Base-by-base conservation (phyloP, 1,140 invertebrate genomes). In the Trachymyrmex septentrionalis region DNA sequence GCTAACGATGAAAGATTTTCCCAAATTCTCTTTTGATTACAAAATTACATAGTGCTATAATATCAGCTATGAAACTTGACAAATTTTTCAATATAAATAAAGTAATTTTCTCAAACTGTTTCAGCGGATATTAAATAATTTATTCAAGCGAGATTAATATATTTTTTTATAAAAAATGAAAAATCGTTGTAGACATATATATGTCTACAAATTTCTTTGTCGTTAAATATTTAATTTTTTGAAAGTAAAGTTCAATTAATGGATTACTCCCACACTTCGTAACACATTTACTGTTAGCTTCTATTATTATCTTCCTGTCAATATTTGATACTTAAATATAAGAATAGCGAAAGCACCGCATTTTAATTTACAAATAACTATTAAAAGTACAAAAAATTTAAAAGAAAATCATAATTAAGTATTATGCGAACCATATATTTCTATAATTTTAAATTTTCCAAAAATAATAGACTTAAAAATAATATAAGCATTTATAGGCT, bases 71-170 rank as follows among this genome's bases (percentile, higher is more conserved):
- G 19, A 73, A 57, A 73, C 1, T 55, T 21, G 19, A 55, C 4
- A 72, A 72, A 53, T 73, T 30, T 30, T 57, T 73, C 19, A 6
- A 73, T 57, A 34, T 34, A 30, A 55, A 73, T 1, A 21, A n/a
- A 30, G 9, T 53, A 27, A 72, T 53, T 53, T 72, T 53, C 48
- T 27, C 16, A 9, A 38, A 1, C 4, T 16, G 50, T 19, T 55
- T 30, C 9, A 0, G 16, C 9, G 27, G 30, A 10, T 55, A 34
- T 72, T 27, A 34, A 34, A 34, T 73, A 21, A 27, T 55, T 30
- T 53, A 19, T 14, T 72, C 21, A 30, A 10, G 3, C 16, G 7
- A 30, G 12, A 21, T 30, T 0, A 69, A 55, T 10, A 72, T n/a
- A 72, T 72, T 27, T 55, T n/a, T 72, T 16, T 48, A 19, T 30